Evolutionary conservation across 2,797 vertebrate species (phyloP).

Genomic region (Sarcoramphus papa): DNA sequence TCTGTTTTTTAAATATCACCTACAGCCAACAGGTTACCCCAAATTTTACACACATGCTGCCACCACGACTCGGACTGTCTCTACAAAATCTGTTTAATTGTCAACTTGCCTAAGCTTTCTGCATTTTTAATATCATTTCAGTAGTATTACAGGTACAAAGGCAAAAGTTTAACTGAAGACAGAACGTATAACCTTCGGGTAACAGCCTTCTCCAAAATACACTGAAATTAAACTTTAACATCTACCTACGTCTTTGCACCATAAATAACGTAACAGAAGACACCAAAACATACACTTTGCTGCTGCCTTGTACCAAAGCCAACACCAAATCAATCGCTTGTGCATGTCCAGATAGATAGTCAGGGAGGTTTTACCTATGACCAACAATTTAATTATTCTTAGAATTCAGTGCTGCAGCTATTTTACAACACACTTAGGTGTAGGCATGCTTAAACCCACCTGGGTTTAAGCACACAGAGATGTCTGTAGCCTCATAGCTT

Average conservation of each 20-base stretch:
- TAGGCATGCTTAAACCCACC: not conserved
- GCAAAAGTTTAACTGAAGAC: not conserved
- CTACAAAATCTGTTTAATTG: not conserved
- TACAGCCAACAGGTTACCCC: not conserved
- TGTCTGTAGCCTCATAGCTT: not conserved
- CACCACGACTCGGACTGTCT: not conserved
- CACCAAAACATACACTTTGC: not conserved
- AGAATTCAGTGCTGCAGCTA: not conserved
- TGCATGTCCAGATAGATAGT: rapidly evolving
- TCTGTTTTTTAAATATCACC: not conserved
- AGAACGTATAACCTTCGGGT: rapidly evolving
- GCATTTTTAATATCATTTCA: not conserved
- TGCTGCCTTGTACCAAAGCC: not conserved
- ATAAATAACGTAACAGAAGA: not conserved
- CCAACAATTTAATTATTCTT: not conserved
- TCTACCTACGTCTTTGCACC: not conserved
- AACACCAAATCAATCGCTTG: not conserved
- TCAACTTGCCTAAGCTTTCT: too few relatives aligned
- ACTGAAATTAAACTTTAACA: not conserved
- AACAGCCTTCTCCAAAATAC: not conserved
- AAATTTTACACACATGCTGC: not conserved
- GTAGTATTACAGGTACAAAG: not conserved
- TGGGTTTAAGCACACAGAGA: not conserved
- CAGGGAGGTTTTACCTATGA: not conserved
- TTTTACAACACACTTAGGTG: not conserved